These are phyloP conservation scores for Anagrus nilaparvatae DNA, from an alignment of 1,140 invertebrate species.

Conservation along the genomic window DNA sequence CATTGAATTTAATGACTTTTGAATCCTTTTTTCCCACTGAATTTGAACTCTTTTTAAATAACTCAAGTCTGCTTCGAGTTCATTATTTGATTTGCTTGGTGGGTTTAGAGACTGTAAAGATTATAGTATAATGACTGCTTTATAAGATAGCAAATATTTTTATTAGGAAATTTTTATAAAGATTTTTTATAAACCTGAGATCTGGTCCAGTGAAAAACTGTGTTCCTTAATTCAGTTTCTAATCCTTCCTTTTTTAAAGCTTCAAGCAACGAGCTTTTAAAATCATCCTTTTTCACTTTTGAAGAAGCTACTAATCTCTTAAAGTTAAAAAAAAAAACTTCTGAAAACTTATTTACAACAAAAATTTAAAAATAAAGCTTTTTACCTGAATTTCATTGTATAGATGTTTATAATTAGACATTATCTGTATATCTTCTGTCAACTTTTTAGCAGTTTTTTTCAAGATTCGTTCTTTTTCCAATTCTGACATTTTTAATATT, in stretches of 20 bases:
- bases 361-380: neutral
- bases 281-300: conserved; percentile 61
- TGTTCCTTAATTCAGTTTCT: conserved; percentile 70
- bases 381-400: conserved; percentile 53
- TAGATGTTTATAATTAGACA: conserved; percentile 52
- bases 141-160: neutral
- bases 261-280: conserved; percentile 61
- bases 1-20: conserved; percentile 93
- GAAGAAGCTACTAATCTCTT: conserved; percentile 65
- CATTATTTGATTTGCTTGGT: conserved; percentile 23
- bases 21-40: conserved; percentile 86
- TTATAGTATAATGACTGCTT: neutral
- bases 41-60: conserved; percentile 76
- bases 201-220: conserved; percentile 70
- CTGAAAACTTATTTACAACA: conserved; percentile 1
- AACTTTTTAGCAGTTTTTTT: conserved; percentile 53
- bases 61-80: conserved; percentile 35
- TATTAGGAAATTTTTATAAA: conserved; percentile 3
- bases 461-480: conserved; percentile 46
- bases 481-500: conserved; percentile 44
- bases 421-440: conserved; percentile 49
- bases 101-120: conserved; percentile 42
- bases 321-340: conserved; percentile 15
- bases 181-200: no score
- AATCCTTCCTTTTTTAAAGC: conserved; percentile 64